phyloP scores from a whole-genome alignment of 1,140 invertebrate species.

The Papilio glaucus region DNA sequence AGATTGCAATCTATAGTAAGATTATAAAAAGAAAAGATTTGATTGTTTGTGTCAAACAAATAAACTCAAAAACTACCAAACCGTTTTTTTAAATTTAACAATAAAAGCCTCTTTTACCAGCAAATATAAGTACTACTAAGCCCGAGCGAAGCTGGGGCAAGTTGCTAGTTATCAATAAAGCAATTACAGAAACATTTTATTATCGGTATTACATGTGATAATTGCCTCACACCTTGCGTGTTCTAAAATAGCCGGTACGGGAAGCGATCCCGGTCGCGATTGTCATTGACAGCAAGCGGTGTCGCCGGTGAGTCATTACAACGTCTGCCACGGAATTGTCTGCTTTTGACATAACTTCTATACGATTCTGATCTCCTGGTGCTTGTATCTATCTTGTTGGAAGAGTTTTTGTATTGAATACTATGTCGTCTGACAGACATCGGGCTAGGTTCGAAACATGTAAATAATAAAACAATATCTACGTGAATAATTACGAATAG shows the following conservation, averaged over 20 bases:
- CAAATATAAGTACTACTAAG: no score
- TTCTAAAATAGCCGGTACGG: slow-evolving; percentile 38
- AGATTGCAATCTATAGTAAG: no score
- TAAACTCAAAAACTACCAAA: no score
- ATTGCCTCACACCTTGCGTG: slow-evolving; percentile 31
- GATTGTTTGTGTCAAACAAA: no score
- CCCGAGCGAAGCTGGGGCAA: no score
- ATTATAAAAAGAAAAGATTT: no score
- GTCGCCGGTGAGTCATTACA: slow-evolving; percentile 37
- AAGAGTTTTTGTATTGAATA: no score
- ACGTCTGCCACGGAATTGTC: slow-evolving; percentile 40
- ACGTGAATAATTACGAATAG: no score
- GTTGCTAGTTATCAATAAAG: slow-evolving; percentile 4
- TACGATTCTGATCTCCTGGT: slow-evolving; percentile 2
- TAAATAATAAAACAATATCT: no score
- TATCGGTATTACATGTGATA: slow-evolving; percentile 22
- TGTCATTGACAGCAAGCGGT: slow-evolving; percentile 40
- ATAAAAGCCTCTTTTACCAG: no score
- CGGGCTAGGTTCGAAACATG: no score
- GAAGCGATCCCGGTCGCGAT: slow-evolving; percentile 37
- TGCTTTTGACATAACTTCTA: slow-evolving; percentile 30
- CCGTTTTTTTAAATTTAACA: background rate
- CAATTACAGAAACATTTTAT: slow-evolving; percentile 36
- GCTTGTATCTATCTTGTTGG: background rate
- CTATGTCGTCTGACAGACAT: no score